Conservation (phyloP, 2,888 invertebrate genomes). For the Agrochola litura region DNA sequence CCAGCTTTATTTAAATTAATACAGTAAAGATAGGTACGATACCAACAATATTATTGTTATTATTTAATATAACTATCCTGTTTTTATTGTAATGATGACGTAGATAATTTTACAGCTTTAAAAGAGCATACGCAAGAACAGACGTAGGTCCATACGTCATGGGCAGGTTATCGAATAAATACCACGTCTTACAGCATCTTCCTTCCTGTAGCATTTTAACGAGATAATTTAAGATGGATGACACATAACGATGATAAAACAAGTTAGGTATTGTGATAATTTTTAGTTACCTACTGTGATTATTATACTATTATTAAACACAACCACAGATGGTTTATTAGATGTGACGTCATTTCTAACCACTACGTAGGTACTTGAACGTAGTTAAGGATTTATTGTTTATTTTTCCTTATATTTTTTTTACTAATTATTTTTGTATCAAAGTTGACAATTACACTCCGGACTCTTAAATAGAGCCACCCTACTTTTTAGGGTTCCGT, state of each 20-base stretch:
- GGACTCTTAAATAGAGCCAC: too few relatives aligned
- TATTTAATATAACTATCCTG: conserved; percentile 15
- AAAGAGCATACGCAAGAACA: conserved; percentile 12
- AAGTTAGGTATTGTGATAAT: neutral
- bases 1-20: neutral
- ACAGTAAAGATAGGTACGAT: neutral
- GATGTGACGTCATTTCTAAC: conserved; percentile 1
- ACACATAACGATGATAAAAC: conserved; percentile 14
- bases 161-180: conserved; percentile 25
- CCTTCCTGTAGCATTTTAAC: conserved; percentile 16
- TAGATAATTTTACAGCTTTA: conserved; percentile 3
- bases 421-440: too few relatives aligned
- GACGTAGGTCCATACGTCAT: conserved; percentile 38
- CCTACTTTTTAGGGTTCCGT: too few relatives aligned
- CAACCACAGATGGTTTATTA: conserved; percentile 2
- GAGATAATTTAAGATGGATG: conserved; percentile 20
- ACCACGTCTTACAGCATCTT: conserved; percentile 34
- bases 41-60: neutral
- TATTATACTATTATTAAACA: neutral
- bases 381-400: neutral
- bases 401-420: neutral
- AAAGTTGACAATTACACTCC: too few relatives aligned
- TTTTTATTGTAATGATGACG: conserved; percentile 32
- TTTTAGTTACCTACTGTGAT: conserved; percentile 5
- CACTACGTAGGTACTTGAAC: too few relatives aligned